phyloP scores from a whole-genome alignment of 92 coral and sea anemone genomes.

The Epizoanthus ramosus region DNA sequence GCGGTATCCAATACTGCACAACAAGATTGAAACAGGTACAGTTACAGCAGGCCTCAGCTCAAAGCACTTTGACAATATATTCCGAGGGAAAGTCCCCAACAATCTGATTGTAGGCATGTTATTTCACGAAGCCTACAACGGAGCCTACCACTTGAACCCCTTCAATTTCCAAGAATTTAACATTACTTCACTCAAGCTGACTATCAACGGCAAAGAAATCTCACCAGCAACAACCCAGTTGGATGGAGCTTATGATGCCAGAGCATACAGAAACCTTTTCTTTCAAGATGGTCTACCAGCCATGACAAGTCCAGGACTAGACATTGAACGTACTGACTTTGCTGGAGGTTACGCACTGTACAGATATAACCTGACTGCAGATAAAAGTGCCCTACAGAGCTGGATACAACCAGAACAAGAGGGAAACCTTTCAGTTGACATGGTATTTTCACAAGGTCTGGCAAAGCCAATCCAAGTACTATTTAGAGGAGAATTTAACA shows the following conservation, averaged over 20 bases:
- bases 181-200: neutral
- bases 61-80: conserved; percentile 9
- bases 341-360: conserved; percentile 38
- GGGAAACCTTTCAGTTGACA: conserved; percentile 34
- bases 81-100: conserved; percentile 45
- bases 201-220: conserved; percentile 40
- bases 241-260: conserved; percentile 7
- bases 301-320: conserved; percentile 24
- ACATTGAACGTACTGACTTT: conserved; percentile 48
- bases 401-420: conserved; percentile 22
- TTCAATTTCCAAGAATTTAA: conserved; percentile 38
- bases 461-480: neutral
- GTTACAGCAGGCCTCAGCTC: neutral
- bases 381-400: conserved; percentile 26
- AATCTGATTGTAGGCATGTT: conserved; percentile 36
- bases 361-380: conserved; percentile 43
- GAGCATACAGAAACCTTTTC: conserved; percentile 32
- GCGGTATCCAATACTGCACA: neutral
- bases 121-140: conserved; percentile 42
- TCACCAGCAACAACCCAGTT: conserved; percentile 12
- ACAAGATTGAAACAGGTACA: neutral
- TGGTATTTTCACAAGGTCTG: neutral
- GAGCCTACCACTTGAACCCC: conserved; percentile 38
- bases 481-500: conserved; percentile 32
- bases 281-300: neutral